Base-by-base conservation (phyloP, 2,113 vertebrate genomes). In the Indri indri region DNA sequence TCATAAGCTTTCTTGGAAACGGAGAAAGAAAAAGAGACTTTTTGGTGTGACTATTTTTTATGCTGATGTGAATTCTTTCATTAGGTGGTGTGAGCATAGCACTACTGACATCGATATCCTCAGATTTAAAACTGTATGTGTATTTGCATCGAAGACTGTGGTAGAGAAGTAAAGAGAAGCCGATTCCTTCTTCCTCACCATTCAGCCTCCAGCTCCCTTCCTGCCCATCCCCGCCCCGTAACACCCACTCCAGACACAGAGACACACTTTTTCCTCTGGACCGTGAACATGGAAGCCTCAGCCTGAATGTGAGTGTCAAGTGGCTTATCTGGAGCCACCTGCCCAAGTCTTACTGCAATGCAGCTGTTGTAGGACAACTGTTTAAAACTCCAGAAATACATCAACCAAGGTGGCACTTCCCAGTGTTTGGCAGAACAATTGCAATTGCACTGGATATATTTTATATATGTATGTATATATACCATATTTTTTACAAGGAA, bases 291-390 rank as follows among this genome's bases (percentile, higher is more conserved):
- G 83, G 91, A 88, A 97, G 83, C 96, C 97, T 98, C 97, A 97
- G 95, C 92, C 97, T 97, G 88, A 96, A 98, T 99, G 98, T 99
- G 98, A 99, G 98, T 98, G 99, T 99, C 99, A 99, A 98, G 97
- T 85, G 98, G 98, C 97, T 99, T 96, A 99, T 99, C 98, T 97
- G 96, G 97, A 98, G 98, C 99, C 99, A 99, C 99, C 99, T 99
- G 99, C 99, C 99, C 98, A 94, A 97, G 97, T 98, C 98, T 98
- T 98, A 97, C 95, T 98, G 98, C 98, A 98, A 97, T 98, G 99
- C 99, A 99, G 99, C 99, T 99, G 99, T 99, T 99, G 95, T 98
- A 96, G 52, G 94, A 98, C 99, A 99, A 99, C 99, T 99, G 99
- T 99, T 99, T 99, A 98, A 98, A 98, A 98, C 98, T 99, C 97